phyloP scores from a whole-genome alignment of 1,140 invertebrate species.

The Drosophila arizonae region DNA sequence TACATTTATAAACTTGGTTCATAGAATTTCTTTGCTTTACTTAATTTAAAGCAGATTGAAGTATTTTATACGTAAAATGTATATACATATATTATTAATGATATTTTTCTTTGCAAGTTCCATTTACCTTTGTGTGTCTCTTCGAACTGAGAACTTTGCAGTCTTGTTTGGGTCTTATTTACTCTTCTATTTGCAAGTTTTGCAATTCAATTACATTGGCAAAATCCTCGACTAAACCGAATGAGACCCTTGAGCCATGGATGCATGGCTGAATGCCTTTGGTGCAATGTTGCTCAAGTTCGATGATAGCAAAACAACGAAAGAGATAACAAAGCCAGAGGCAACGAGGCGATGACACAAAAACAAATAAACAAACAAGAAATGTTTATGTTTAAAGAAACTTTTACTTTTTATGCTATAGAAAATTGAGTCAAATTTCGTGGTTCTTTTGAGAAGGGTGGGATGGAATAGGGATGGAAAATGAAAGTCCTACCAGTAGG shows the following conservation, averaged over 20 bases:
- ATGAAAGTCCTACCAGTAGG: too few relatives aligned
- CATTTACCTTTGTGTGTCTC: conserved; percentile 16
- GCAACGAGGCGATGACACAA: conserved; percentile 33
- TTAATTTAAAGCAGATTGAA: too few relatives aligned
- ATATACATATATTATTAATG: neutral
- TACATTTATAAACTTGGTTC: neutral
- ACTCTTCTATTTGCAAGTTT: conserved; percentile 55
- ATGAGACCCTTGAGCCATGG: conserved; percentile 39
- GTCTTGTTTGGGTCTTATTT: conserved; percentile 45
- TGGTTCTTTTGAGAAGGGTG: conserved; percentile 14
- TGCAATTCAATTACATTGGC: conserved; percentile 66
- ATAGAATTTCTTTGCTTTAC: too few relatives aligned
- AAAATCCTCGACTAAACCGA: conserved; percentile 10
- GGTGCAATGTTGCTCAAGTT: conserved; percentile 68
- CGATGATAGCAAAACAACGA: conserved; percentile 56
- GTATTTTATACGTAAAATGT: neutral
- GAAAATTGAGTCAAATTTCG: conserved; percentile 43
- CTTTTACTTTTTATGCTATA: conserved; percentile 37
- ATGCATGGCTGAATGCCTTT: conserved; percentile 26
- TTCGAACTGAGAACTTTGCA: conserved; percentile 19
- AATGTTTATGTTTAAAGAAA: conserved; percentile 54
- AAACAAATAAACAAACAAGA: conserved; percentile 39
- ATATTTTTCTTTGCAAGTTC: neutral
- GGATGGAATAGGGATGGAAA: too few relatives aligned
- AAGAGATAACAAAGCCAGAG: conserved; percentile 30